phyloP scores from a whole-genome alignment of 2,113 vertebrate genomes.

The Dunckerocampus dactyliophorus region DNA sequence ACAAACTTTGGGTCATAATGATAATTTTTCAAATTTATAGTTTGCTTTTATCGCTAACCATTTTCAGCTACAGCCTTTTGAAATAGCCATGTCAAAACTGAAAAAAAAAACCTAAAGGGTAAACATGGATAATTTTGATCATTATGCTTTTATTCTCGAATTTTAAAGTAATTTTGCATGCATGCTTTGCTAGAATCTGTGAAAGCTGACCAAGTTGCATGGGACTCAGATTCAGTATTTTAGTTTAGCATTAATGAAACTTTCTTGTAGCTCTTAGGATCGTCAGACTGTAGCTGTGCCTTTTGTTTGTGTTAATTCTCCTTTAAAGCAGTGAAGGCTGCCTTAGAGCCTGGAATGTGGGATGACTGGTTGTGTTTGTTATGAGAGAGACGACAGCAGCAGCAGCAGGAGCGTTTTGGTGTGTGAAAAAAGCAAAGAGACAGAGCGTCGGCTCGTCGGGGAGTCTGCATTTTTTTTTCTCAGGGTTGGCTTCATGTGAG shows the following conservation, averaged over 20 bases:
- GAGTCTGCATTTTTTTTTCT: slow-evolving; percentile 33
- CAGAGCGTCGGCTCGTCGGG: slow-evolving; percentile 40
- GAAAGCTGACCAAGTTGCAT: too few species aligned
- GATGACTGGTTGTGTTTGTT: slow-evolving; percentile 67
- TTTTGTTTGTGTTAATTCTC: too few species aligned
- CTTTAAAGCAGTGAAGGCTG: slow-evolving; percentile 28
- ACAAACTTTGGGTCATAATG: too few species aligned
- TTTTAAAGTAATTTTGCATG: too few species aligned
- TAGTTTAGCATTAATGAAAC: background rate
- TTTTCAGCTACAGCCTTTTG: too few species aligned
- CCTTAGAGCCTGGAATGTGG: slow-evolving; percentile 66
- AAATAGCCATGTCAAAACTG: too few species aligned
- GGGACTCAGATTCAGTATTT: background rate
- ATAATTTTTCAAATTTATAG: too few species aligned
- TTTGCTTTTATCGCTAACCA: too few species aligned
- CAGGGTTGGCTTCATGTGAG: slow-evolving; percentile 16
- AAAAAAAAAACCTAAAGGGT: too few species aligned
- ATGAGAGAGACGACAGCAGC: slow-evolving; percentile 29
- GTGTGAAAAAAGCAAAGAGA: slow-evolving; percentile 37
- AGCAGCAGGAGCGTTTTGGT: slow-evolving; percentile 30
- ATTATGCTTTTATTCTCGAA: slow-evolving; percentile 12
- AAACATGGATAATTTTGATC: background rate
- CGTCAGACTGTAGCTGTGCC: background rate
- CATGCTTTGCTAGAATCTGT: too few species aligned
- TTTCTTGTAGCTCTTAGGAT: too few species aligned